Conservation (phyloP, 2,113 vertebrate genomes). For the Trogon melanurus region DNA sequence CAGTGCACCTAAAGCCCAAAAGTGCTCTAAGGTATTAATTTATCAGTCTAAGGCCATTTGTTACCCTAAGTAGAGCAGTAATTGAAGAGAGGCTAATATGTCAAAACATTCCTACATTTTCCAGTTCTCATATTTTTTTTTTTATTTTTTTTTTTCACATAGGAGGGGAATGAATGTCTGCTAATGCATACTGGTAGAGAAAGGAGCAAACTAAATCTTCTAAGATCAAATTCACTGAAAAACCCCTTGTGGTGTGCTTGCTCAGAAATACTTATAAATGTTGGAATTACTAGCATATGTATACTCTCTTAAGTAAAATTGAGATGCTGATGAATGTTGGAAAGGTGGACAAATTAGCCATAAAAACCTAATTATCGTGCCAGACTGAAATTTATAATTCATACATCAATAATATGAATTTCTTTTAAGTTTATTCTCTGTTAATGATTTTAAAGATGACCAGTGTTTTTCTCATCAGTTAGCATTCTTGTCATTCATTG, state of each 20-base stretch:
- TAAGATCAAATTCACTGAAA: not conserved
- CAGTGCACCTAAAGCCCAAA: not conserved
- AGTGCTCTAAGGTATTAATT: fast-evolving
- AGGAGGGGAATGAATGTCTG: not conserved
- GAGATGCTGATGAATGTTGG: not conserved
- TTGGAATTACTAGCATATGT: not conserved
- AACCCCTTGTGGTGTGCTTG: not conserved
- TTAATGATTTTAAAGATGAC: not conserved
- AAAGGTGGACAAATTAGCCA: not conserved
- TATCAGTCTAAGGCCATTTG: not conserved
- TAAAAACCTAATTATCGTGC: not conserved
- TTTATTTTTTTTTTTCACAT: not conserved
- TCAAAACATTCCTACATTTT: not conserved
- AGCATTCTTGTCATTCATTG: not conserved
- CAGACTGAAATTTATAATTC: not conserved
- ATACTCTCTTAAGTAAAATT: not conserved
- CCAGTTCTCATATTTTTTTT: not conserved
- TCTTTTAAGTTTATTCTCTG: not conserved
- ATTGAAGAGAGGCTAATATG: not conserved
- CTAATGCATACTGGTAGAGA: not conserved
- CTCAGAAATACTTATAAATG: not conserved
- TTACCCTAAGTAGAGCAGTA: not conserved
- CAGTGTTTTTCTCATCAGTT: not conserved
- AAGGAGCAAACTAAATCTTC: not conserved
- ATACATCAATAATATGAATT: not conserved